These are phyloP conservation scores for Danio choprae DNA, from an alignment of 2,797 vertebrate genomes.

Conservation along the genomic window DNA sequence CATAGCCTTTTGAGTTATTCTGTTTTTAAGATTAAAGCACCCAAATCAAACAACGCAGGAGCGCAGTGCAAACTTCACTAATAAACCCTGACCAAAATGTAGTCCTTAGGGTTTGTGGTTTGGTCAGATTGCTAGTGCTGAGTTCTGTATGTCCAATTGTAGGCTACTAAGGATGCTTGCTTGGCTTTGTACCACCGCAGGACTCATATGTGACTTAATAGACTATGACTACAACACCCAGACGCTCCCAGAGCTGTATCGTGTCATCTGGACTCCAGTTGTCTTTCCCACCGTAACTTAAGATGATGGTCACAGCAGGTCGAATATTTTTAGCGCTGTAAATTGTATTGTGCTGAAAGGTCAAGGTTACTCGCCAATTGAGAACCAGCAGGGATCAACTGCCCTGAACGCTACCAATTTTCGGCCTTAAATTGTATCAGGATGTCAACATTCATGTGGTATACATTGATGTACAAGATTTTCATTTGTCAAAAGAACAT, in stretches of 20 bases:
- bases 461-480: background rate
- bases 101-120: background rate
- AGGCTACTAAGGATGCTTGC: background rate
- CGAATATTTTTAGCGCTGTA: constrained; percentile 73
- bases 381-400: constrained; percentile 14
- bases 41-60: too few relatives aligned
- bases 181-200: constrained; percentile 20
- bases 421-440: background rate
- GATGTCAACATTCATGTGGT: background rate
- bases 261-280: constrained; percentile 68
- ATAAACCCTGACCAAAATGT: background rate
- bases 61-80: too few relatives aligned
- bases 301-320: constrained; percentile 65
- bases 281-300: constrained; percentile 73
- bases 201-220: constrained; percentile 33
- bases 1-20: too few relatives aligned
- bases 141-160: background rate
- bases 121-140: background rate
- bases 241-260: constrained; percentile 36
- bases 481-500: background rate
- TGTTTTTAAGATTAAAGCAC: too few relatives aligned
- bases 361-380: constrained; percentile 58
- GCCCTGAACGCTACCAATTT: background rate
- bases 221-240: constrained; percentile 23
- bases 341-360: constrained; percentile 73